Conservation (phyloP, 2,797 vertebrate species). For the Helarctos malayanus region DNA sequence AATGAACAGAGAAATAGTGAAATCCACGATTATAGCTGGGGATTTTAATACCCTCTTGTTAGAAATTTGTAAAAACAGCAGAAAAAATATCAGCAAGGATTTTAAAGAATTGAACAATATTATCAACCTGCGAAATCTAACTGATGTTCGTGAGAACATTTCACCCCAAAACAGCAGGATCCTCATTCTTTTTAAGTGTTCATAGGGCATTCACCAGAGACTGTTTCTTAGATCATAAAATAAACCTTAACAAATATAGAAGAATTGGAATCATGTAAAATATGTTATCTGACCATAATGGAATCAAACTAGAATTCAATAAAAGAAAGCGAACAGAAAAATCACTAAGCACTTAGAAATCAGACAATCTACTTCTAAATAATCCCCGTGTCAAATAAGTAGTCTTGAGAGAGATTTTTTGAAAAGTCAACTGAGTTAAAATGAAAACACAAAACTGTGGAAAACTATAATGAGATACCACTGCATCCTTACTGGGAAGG, state of each 20-base stretch:
- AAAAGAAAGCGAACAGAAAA: slow-evolving; percentile 5
- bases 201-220: neutral
- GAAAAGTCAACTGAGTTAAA: neutral
- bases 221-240: neutral
- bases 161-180: neutral
- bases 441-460: neutral
- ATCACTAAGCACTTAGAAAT: neutral
- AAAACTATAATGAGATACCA: neutral
- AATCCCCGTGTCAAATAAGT: neutral
- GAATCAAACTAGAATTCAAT: neutral
- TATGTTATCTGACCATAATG: neutral
- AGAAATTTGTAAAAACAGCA: neutral
- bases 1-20: slow-evolving; percentile 19
- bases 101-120: neutral
- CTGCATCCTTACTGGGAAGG: neutral
- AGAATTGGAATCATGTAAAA: neutral
- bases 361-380: neutral
- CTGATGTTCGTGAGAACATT: neutral
- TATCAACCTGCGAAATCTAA: neutral
- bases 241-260: neutral
- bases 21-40: neutral
- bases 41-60: neutral
- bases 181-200: neutral
- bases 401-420: neutral
- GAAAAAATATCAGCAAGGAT: neutral